phyloP scores from a whole-genome alignment of 2,888 invertebrate species.

The Pyrochroa serraticornis region DNA sequence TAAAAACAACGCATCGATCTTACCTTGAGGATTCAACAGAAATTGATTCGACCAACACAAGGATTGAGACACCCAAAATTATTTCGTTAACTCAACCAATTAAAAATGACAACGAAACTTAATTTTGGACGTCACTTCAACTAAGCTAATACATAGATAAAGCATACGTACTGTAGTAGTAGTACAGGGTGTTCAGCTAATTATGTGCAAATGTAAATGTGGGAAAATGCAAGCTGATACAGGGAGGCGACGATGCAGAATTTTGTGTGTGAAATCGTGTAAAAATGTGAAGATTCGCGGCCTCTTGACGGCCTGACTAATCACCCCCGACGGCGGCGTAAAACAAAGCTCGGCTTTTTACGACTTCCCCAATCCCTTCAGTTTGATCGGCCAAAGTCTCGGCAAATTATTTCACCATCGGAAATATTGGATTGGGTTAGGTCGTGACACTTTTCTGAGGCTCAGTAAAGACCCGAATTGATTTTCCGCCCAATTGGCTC shows the following conservation, averaged over 20 bases:
- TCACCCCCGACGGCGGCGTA: no score
- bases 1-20: not conserved
- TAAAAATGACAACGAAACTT: not conserved
- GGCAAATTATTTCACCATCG: slow-evolving; percentile 5
- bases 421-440: slow-evolving; percentile 12
- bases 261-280: not conserved
- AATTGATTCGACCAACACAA: not conserved
- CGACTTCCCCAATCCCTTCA: no score
- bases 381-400: not conserved
- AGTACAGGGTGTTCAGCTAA: slow-evolving; percentile 41
- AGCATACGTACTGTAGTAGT: slow-evolving; percentile 44
- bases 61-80: not conserved
- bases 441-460: slow-evolving; percentile 7
- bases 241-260: not conserved
- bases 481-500: slow-evolving; percentile 17
- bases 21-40: not conserved
- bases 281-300: not conserved
- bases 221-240: slow-evolving; percentile 17
- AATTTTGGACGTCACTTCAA: not conserved
- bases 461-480: slow-evolving; percentile 6
- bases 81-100: not conserved
- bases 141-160: slow-evolving; percentile 24
- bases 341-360: slow-evolving; percentile 12
- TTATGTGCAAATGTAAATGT: slow-evolving; percentile 31
- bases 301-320: no score